Evolutionary conservation across 2,113 vertebrate genomes (phyloP).

Genomic region (pig (Sus scrofa)): T2T-Sscrofa CM000826.6:102295501-102296000

Average conservation of each 20-base stretch:
- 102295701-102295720: not conserved
- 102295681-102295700: not conserved
- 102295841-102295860: not conserved
- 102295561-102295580: too few relatives aligned
- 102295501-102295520: too few relatives aligned
- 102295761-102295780: conserved; percentile 11
- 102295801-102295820: not conserved
- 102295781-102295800: not conserved
- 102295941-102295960: not conserved
- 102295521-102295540: too few relatives aligned
- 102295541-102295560: too few relatives aligned
- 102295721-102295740: not conserved
- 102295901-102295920: not conserved
- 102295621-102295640: not conserved
- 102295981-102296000: too few relatives aligned
- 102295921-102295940: not conserved
- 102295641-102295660: not conserved
- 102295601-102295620: not conserved
- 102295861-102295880: not conserved
- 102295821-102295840: not conserved
- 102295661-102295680: not conserved
- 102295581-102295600: not conserved
- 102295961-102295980: not conserved
- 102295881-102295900: not conserved
- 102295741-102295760: not conserved